phyloP scores from a whole-genome alignment of 2,113 vertebrate species.

The Silurus meridionalis region DNA sequence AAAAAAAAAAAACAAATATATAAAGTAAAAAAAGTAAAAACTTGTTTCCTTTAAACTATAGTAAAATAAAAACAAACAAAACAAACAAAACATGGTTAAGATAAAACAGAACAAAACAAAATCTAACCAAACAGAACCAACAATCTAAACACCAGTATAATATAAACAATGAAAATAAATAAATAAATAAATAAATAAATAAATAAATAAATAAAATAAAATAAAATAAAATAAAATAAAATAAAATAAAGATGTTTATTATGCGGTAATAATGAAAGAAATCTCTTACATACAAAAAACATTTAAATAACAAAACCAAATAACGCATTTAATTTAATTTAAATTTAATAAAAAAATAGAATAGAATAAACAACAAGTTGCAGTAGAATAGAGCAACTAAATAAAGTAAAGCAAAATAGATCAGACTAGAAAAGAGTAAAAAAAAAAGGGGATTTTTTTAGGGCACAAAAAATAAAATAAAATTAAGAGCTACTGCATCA shows the following conservation, averaged over 20 bases:
- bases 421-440: background rate
- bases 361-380: background rate
- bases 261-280: background rate
- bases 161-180: no score
- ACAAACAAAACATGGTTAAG: background rate
- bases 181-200: background rate
- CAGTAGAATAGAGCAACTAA: background rate
- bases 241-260: background rate
- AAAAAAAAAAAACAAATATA: background rate
- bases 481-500: constrained; percentile 79
- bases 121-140: no score
- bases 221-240: background rate
- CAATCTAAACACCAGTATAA: no score
- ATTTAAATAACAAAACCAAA: background rate
- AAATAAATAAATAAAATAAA: background rate
- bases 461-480: background rate
- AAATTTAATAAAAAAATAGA: background rate
- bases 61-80: no score
- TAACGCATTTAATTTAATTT: background rate
- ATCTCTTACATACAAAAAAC: background rate
- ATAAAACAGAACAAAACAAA: no score
- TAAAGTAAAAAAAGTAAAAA: no score
- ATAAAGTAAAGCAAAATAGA: background rate
- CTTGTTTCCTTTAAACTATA: no score
- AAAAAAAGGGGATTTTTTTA: background rate